phyloP scores from a whole-genome alignment of 2,888 invertebrate genomes.

The Mycalesis mineus region DNA sequence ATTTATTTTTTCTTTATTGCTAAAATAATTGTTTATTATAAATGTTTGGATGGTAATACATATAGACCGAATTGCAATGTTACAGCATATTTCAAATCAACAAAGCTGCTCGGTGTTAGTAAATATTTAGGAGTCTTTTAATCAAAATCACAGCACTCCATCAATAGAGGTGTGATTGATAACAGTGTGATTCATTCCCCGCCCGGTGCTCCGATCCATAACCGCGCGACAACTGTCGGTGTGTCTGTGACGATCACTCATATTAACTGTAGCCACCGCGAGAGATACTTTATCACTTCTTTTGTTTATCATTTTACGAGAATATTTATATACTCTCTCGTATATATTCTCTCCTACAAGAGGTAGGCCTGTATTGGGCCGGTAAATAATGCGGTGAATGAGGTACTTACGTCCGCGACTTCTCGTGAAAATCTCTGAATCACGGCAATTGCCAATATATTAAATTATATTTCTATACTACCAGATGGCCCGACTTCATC shows the following conservation, averaged over 20 bases:
- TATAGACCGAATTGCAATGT: background rate
- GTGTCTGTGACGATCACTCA: slow-evolving; percentile 53
- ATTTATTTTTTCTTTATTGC: too few relatives aligned
- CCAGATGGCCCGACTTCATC: too few relatives aligned
- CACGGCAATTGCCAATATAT: too few relatives aligned
- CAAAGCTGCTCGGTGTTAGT: background rate
- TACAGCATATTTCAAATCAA: background rate
- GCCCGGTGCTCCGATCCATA: slow-evolving; percentile 50
- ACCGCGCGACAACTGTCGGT: slow-evolving; percentile 49
- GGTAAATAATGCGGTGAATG: too few relatives aligned
- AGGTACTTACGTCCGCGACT: too few relatives aligned
- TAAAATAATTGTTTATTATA: too few relatives aligned
- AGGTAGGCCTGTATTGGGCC: too few relatives aligned
- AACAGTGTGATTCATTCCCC: slow-evolving; percentile 52
- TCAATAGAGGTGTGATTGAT: slow-evolving; percentile 73
- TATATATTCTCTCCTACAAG: too few relatives aligned
- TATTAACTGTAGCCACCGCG: slow-evolving; percentile 39
- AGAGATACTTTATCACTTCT: slow-evolving; percentile 6
- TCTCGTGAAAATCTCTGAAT: too few relatives aligned
- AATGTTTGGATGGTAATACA: too few relatives aligned
- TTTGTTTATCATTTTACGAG: background rate
- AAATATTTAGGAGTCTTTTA: slow-evolving; percentile 28
- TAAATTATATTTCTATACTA: too few relatives aligned
- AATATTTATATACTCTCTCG: too few relatives aligned
- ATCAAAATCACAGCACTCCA: slow-evolving; percentile 54